Base-by-base conservation (phyloP, 1,140 invertebrate genomes). In the Drosophila varians region DNA sequence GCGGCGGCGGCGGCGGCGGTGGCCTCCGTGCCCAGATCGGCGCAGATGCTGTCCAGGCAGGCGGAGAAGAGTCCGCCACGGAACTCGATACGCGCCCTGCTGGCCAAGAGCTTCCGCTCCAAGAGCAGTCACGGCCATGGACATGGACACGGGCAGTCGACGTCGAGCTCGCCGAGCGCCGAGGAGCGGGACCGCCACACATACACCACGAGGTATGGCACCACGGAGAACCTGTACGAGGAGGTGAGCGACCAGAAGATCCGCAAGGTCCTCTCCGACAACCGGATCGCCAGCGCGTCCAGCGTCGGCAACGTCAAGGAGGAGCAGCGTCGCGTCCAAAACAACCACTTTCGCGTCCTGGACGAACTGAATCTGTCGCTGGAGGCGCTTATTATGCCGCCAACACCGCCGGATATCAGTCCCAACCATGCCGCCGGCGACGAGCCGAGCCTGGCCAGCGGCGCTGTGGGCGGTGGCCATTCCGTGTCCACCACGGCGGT, bases 191-290 rank as follows among this genome's bases (percentile, higher is more conserved):
- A 86, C 16, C 42, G 92, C 56, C 95, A 96, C 77, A 95, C 95
- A 36, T 96, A 95, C 76, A 94, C 96, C 18, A 96, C 95, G 4
- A 92, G 95, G 60, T 96, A 96, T 78, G 95, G 95, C 16, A 96
- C 95, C 21, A 95, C 96, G 88, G 96, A 97, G 92, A 97, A 97
- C 80, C 96, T 97, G 77, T 97, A 97, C 90, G 96, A 96, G 92
- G 96, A 97, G 92, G 96, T 97, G 54, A 95, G 93, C 55, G 94
- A 94, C 56, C 93, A 91, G 52, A 91, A 90, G 92, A 65, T 93
- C 91, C 53, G 92, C 91, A 89, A 92, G 70, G 90, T 92, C 78
- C 47, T 93, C 78, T 91, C 93, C 36, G 90, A 91, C 61, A 90
- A 90, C 31, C 75, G 89, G 2, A 91, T 94, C 18, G 93, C 93